Evolutionary conservation across 2,113 vertebrate genomes (phyloP).

Genomic region (Pygoscelis antarcticus): DNA sequence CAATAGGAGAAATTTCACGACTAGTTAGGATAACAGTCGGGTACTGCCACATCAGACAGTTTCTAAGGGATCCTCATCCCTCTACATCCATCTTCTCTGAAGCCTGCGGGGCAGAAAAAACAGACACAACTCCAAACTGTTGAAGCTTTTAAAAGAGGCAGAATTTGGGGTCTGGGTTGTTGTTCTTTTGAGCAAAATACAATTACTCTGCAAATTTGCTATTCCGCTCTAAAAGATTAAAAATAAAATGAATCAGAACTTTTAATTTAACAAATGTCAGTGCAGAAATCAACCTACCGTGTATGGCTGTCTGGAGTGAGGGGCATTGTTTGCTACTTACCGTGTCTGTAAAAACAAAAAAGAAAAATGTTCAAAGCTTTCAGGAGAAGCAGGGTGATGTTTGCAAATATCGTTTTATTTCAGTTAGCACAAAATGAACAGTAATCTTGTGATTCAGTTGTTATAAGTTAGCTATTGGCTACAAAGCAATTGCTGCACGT

Average conservation of each 20-base stretch:
- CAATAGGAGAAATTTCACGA: background rate
- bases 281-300: background rate
- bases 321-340: background rate
- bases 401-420: constrained; percentile 38
- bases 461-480: constrained; percentile 57
- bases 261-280: background rate
- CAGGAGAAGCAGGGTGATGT: background rate
- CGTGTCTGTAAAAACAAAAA: background rate
- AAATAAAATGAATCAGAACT: background rate
- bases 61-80: background rate
- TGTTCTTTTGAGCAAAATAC: background rate
- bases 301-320: background rate
- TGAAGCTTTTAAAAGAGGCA: background rate
- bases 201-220: background rate
- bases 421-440: constrained; percentile 52
- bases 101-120: background rate
- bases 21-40: background rate
- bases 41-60: background rate
- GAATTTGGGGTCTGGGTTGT: background rate
- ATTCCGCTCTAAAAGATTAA: background rate
- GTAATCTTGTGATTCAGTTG: constrained; percentile 36
- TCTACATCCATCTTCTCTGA: background rate
- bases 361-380: background rate
- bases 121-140: background rate
- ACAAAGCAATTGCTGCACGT: constrained; percentile 21